A percentile compares a stretch with the other conserved stretches of the same genome.
These are phyloP conservation scores for Sebastolobus alascanus DNA, from an alignment of 2,797 vertebrate species.

Conservation along the genomic window DNA sequence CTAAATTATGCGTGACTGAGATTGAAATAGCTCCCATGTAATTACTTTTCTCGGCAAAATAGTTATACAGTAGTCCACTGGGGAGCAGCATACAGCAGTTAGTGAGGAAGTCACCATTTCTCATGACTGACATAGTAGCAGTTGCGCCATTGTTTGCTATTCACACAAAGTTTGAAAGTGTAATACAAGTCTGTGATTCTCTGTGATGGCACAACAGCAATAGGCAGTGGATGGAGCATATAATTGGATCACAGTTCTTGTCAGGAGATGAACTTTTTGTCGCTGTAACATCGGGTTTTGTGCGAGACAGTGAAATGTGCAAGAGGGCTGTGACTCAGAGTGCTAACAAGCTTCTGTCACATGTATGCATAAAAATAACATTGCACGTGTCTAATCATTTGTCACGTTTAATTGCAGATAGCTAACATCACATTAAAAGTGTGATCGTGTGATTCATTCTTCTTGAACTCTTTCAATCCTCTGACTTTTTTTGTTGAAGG, in stretches of 20 bases:
- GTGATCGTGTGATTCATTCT: too few species aligned
- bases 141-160: conserved; percentile 1
- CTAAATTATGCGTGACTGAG: background rate
- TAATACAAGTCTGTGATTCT: conserved; percentile 21
- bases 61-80: background rate
- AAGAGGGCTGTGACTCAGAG: background rate
- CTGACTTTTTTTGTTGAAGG: background rate
- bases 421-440: background rate
- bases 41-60: background rate
- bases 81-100: background rate
- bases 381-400: background rate
- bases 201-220: background rate
- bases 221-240: background rate
- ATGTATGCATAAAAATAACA: background rate
- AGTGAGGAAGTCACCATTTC: background rate
- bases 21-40: background rate
- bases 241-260: background rate
- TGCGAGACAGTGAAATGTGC: too few species aligned
- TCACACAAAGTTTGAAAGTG: conserved; percentile 16
- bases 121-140: conserved; percentile 6
- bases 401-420: background rate
- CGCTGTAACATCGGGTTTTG: background rate
- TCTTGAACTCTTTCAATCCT: background rate
- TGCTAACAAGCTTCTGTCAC: background rate
- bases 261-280: background rate